phyloP scores from a whole-genome alignment of 2,888 invertebrate genomes.

The Heteromyza rotundicornis region DNA sequence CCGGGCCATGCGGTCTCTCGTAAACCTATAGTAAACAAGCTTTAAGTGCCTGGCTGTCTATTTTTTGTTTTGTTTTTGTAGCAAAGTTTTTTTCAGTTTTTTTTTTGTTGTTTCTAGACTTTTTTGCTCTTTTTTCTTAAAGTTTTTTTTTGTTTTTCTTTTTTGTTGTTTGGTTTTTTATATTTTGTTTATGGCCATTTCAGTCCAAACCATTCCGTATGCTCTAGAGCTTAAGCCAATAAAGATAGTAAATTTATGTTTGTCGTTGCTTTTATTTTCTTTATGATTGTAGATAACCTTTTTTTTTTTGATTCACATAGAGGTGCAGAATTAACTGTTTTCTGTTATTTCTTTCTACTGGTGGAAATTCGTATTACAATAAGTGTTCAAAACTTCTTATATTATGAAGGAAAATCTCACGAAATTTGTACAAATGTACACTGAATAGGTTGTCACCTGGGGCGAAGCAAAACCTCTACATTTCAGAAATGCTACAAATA shows the following conservation, averaged over 20 bases:
- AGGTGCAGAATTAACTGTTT: too few relatives aligned
- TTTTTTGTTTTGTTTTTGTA: not conserved
- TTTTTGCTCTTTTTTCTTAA: too few relatives aligned
- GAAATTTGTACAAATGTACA: too few relatives aligned
- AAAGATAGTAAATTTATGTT: constrained; percentile 37
- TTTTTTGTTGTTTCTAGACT: not conserved
- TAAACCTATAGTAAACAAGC: constrained; percentile 1
- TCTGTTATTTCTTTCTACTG: too few relatives aligned
- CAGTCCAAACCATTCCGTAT: not conserved
- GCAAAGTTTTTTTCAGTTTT: not conserved
- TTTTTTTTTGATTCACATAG: constrained; percentile 31
- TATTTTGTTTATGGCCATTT: not conserved
- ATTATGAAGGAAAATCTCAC: too few relatives aligned
- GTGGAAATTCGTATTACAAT: too few relatives aligned
- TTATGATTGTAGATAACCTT: constrained; percentile 10
- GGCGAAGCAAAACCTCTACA: too few relatives aligned
- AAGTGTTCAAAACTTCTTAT: too few relatives aligned
- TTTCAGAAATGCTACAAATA: too few relatives aligned
- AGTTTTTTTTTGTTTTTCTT: not conserved
- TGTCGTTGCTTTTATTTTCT: constrained; percentile 22
- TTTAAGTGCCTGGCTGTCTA: not conserved
- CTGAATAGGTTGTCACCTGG: too few relatives aligned
- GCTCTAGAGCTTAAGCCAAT: constrained; percentile 48
- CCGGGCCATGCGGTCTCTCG: not conserved
- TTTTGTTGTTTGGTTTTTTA: not conserved